phyloP scores from a whole-genome alignment of 2,113 vertebrate species.

The Hymenochirus boettgeri region DNA sequence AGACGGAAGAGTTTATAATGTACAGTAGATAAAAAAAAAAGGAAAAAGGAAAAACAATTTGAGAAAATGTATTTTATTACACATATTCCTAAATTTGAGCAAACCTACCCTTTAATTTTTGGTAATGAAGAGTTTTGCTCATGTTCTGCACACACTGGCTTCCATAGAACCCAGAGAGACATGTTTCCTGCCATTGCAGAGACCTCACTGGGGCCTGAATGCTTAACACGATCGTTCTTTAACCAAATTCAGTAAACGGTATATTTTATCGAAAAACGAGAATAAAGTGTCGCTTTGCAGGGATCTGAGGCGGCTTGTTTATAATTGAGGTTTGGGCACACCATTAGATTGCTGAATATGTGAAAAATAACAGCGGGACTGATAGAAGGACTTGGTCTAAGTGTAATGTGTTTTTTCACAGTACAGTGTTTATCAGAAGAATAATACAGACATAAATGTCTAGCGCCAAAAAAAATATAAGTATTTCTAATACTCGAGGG shows the following conservation, averaged over 20 bases:
- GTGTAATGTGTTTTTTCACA: conserved; percentile 6
- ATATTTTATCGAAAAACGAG: neutral
- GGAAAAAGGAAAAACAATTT: too few relatives aligned
- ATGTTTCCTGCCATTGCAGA: neutral
- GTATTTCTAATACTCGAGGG: conserved; percentile 14
- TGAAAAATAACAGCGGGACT: conserved; percentile 34
- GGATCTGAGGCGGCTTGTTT: too few relatives aligned
- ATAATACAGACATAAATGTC: conserved; percentile 12
- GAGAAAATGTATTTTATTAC: too few relatives aligned
- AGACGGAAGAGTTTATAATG: too few relatives aligned
- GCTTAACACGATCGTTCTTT: neutral
- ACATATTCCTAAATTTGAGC: too few relatives aligned
- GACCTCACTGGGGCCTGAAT: neutral
- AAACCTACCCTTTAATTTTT: too few relatives aligned
- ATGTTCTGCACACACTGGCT: neutral
- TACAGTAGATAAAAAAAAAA: too few relatives aligned
- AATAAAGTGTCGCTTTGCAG: conserved; percentile 11
- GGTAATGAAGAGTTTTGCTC: too few relatives aligned
- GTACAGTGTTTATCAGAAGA: conserved; percentile 19
- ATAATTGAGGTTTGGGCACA: conserved; percentile 35
- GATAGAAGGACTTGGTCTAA: conserved; percentile 23
- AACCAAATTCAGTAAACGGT: neutral
- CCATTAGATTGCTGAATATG: conserved; percentile 30
- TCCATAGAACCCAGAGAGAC: neutral
- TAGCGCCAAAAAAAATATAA: conserved; percentile 3